Evolutionary conservation across 2,888 invertebrate genomes (phyloP), one percentile per base, ranked within the genome.

Genomic region (Agriotes lineatus): DNA sequence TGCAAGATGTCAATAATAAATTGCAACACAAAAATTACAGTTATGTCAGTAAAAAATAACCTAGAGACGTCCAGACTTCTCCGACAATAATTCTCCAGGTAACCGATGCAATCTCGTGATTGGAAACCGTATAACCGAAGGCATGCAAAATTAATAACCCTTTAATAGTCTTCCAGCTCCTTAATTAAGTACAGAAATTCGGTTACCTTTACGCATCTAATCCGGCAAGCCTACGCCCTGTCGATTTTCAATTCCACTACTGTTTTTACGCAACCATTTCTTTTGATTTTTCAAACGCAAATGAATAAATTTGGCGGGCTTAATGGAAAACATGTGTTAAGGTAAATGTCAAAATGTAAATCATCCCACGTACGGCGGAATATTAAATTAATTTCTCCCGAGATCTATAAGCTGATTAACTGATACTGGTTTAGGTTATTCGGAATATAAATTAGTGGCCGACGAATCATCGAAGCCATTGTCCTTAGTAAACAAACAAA

Each of bases 321-420:
- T 57, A 57, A 57, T 57, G 56, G 56, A 57, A 18, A 57, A 57
- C 56, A 57, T 35, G 18, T 57, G 56, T 52, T 30, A 30, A 30
- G 30, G 12, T 14, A 25, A 30, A 52, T 52, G 7, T 30, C 25
- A 25, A 52, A 30, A 52, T 30, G 52, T 50, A 22, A 50, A 22
- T 52, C 52, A 25, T 25, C 25, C 52, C 52, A 52, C 25, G 33
- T 52, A 52, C n/a, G 16, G 12, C 2, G 25, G 16, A 52, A 25
- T 22, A 52, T 12, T 25, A 25, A 22, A 52, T 25, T 52, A 52
- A 6, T 52, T 30, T 30, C 12, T 30, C 16, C 12, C 12, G 16
- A 7, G 16, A 30, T 16, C 25, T 14, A 16, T 30, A 25, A 22
- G 33, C 33, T 22, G 25, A 22, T 52, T 30, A 52, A 30, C 30